phyloP scores from a whole-genome alignment of 2,113 vertebrate genomes.

The Pelodiscus sinensis region DNA sequence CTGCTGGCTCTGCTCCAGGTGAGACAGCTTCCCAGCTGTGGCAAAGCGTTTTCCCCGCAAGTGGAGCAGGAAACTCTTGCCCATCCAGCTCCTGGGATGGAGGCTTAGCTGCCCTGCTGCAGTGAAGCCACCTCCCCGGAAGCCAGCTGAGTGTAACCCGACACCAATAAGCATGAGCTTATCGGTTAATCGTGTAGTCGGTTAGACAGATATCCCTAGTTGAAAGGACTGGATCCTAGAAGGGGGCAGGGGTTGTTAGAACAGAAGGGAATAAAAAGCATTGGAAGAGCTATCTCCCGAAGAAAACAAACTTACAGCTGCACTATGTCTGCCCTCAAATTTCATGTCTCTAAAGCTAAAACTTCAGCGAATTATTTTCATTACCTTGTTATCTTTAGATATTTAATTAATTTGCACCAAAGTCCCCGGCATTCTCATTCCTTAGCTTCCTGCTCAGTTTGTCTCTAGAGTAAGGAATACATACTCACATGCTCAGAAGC shows the following conservation, averaged over 20 bases:
- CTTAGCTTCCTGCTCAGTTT: slow-evolving; percentile 56
- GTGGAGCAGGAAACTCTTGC: too few species aligned
- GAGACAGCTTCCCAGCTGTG: too few species aligned
- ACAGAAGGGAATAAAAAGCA: neutral
- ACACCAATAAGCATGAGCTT: too few species aligned
- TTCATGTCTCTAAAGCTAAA: slow-evolving; percentile 64
- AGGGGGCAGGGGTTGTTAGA: neutral
- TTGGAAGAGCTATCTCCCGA: neutral
- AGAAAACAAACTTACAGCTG: slow-evolving; percentile 9
- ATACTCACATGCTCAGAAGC: slow-evolving; percentile 76
- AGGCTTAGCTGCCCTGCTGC: too few species aligned
- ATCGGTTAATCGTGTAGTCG: too few species aligned
- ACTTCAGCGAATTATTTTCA: slow-evolving; percentile 63
- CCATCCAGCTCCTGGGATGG: too few species aligned
- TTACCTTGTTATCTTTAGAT: slow-evolving; percentile 67
- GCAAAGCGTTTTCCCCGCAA: too few species aligned
- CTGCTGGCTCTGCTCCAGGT: too few species aligned
- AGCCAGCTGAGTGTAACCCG: too few species aligned
- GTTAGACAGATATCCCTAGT: neutral
- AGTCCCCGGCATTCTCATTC: slow-evolving; percentile 66
- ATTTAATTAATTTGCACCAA: slow-evolving; percentile 81
- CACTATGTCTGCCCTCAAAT: slow-evolving; percentile 32
- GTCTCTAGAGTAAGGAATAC: slow-evolving; percentile 77
- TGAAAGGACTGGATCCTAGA: neutral
- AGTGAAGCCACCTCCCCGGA: too few species aligned